phyloP scores from a whole-genome alignment of 2,113 vertebrate genomes.

The Balaeniceps rex region DNA sequence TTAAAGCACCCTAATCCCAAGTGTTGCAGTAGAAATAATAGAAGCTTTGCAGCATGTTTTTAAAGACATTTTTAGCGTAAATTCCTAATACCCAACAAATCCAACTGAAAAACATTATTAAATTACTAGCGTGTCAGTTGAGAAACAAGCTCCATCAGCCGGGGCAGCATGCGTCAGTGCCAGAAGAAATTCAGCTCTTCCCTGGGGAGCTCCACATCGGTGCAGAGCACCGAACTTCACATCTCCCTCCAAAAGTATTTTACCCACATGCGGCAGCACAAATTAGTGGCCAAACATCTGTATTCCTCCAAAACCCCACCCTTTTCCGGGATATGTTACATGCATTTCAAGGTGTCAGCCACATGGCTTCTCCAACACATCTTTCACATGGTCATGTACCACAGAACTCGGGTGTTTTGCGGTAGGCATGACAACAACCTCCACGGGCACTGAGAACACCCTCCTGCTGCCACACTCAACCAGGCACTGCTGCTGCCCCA shows the following conservation, averaged over 20 bases:
- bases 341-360: neutral
- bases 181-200: neutral
- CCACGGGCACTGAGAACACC: neutral
- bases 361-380: rapidly evolving
- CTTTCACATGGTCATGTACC: neutral
- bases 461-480: neutral
- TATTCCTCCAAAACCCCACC: neutral
- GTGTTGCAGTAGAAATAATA: neutral
- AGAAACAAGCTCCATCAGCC: neutral
- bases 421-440: neutral
- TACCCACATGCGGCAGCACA: neutral
- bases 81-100: neutral
- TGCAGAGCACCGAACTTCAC: neutral
- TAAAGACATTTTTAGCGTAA: neutral
- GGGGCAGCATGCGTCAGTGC: neutral
- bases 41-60: neutral
- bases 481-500: neutral
- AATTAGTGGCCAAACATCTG: neutral
- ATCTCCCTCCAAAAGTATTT: neutral
- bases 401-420: neutral
- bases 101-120: neutral
- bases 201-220: neutral
- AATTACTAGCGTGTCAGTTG: neutral
- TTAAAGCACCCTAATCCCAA: neutral
- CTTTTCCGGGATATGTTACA: neutral